Evolutionary conservation across 2,797 vertebrate species (phyloP), one percentile per base, ranked within the genome.

Genomic region (Strix occidentalis): DNA sequence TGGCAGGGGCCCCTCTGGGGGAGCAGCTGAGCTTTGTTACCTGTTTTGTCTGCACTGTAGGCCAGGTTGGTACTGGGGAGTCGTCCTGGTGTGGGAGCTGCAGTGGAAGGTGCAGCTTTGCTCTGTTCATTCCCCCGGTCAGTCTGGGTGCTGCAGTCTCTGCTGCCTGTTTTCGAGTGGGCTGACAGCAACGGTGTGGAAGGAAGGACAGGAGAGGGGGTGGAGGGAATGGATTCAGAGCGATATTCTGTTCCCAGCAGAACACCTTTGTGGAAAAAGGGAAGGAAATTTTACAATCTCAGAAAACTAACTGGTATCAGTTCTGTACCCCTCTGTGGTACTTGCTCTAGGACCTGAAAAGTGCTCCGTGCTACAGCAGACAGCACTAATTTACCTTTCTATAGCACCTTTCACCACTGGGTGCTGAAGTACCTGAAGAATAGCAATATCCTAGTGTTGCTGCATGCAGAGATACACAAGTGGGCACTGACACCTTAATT

Each of bases 111-210:
- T 13, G 96, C 68, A 48, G 95, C 91, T 97, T 99, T 99, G 97
- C 97, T 98, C 37, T 96, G 96, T 46, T 99, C 99, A 6, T 97
- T 98, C 60, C 98, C 98, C 89, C 99, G 98, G 64, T 99, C 99
- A 0, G 99, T 99, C 97, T 99, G 99, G 3, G 99, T 99, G 98
- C 98, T 99, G 98, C 99, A 99, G 97, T 99, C 99, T 64, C 98
- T 98, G 98, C 99, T 99, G 97, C 99, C 99, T 0, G 99, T 99
- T 97, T 99, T 99, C 1, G 99, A 99, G 97, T 99, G 99, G 33
- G 98, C 98, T 1, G 99, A 98, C 4, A 98, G 98, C 97, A 99
- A 96, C 0, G 99, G 99, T 11, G 98, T 99, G 31, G 98, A 99
- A 41, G 99, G 98, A 11, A 99, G 98, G 46, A 99, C 99, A 0